These are phyloP conservation scores for Chalcosyrphus nemorum DNA, from an alignment of 2,888 invertebrate species.

Conservation along the genomic window DNA sequence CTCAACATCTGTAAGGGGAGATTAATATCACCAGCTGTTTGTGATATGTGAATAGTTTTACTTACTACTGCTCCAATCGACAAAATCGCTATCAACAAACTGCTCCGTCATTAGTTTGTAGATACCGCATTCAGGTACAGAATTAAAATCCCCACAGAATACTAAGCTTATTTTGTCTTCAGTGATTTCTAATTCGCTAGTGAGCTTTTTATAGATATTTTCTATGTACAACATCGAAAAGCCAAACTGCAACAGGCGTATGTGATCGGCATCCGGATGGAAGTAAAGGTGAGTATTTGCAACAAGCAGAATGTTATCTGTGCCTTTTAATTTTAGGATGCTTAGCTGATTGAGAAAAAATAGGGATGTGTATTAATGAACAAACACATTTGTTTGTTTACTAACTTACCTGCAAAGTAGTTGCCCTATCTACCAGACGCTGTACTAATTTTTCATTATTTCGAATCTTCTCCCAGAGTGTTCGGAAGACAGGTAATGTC, in stretches of 20 bases:
- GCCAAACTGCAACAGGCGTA: constrained; percentile 92
- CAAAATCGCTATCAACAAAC: constrained; percentile 85
- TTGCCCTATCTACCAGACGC: constrained; percentile 86
- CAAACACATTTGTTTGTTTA: too few species aligned
- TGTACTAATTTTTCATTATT: constrained; percentile 84
- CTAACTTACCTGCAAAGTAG: constrained; percentile 85
- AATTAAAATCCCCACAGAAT: constrained; percentile 97
- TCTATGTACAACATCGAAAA: constrained; percentile 88
- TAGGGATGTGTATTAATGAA: too few species aligned
- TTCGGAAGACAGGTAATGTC: constrained; percentile 83
- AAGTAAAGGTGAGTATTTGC: constrained; percentile 97
- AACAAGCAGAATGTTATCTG: constrained; percentile 85
- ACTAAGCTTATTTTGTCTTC: constrained; percentile 85
- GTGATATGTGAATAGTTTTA: constrained; percentile 65
- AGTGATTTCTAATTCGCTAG: constrained; percentile 73
- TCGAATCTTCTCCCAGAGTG: constrained; percentile 85
- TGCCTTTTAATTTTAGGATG: constrained; percentile 84
- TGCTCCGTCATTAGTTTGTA: constrained; percentile 90
- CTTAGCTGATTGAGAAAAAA: constrained; percentile 81
- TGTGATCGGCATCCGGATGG: constrained; percentile 94
- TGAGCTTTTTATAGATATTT: constrained; percentile 82
- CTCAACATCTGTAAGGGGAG: constrained; percentile 85
- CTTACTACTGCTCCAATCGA: constrained; percentile 92
- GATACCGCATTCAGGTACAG: constrained; percentile 91
- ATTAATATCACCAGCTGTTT: background rate